Base-by-base conservation (phyloP, 2,888 invertebrate species). In the Coleophora deauratella region DNA sequence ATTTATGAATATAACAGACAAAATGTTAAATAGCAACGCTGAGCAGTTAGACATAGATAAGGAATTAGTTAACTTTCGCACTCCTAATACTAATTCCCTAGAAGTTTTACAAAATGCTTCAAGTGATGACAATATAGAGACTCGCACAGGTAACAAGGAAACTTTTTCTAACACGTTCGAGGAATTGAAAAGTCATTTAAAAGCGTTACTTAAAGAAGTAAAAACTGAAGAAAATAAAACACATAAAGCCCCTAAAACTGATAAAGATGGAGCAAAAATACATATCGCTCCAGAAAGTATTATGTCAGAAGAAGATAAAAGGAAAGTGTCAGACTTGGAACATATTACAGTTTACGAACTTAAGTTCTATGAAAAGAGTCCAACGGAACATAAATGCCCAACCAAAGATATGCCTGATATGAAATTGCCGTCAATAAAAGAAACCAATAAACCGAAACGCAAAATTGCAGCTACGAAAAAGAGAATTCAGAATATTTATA, bases 1-100 rank as follows among this genome's bases (percentile, higher is more conserved):
- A 56, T 85, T 85, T 52, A 68, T 84, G 40, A 72, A 59, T 44
- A 51, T 84, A 34, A 85, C 85, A 33, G 77, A 85, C 58, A 71
- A 75, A 62, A 64, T 85, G 54, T 68, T 81, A 36, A 62, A 50
- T 43, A 55, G 54, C 38, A 50, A 49, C 2, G 37, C n/a, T 15
- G 35, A 40, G 10, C 27, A 10, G 38, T 42, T 47, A 9, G 55
- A 49, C 36, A 42, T 66, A 30, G 67, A 64, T 30, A 57, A 58
- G 35, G 62, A 69, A 13, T 46, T 82, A 31, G 57, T 61, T 34
- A 49, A 61, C 45, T 55, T 85, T 31, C 79, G 81, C 50, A 85
- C 85, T 12, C 84, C 85, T 9, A 65, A 66, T 54, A 75, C 80
- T 1, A 72, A 58, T 59, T 85, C 85, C 12, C 58, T 85, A 41